Evolutionary conservation across 2,113 vertebrate species (phyloP).

Genomic region (Recurvirostra avosetta): DNA sequence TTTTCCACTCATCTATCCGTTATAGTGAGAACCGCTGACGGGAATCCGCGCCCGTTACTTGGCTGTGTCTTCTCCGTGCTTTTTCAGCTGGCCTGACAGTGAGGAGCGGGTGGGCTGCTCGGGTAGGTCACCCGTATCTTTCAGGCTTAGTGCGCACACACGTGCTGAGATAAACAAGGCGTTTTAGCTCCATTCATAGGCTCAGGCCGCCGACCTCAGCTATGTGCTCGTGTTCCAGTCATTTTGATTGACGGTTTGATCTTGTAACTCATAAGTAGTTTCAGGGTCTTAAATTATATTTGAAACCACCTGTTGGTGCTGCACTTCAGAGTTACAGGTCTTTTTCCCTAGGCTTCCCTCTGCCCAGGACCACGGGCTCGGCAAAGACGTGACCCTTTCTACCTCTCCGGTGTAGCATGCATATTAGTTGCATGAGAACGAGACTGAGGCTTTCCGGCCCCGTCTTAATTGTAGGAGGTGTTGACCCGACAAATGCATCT

Average conservation of each 20-base stretch:
- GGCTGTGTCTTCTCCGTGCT: background rate
- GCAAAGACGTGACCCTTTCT: background rate
- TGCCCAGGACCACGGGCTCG: background rate
- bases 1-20: constrained; percentile 10
- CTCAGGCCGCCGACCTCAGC: background rate
- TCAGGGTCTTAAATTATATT: background rate
- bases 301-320: background rate
- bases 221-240: background rate
- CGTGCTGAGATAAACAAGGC: constrained; percentile 54
- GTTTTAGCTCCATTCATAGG: constrained; percentile 19
- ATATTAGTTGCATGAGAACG: background rate
- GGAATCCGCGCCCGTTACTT: background rate
- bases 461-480: background rate
- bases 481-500: background rate
- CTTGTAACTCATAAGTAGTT: background rate
- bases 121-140: background rate
- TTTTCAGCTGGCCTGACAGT: constrained; percentile 26
- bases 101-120: constrained; percentile 6
- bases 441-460: background rate
- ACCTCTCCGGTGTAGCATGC: fast-evolving
- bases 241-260: background rate
- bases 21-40: background rate
- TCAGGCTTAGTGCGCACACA: background rate
- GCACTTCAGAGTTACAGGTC: background rate
- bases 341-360: background rate